Conservation (phyloP, 2,888 invertebrate genomes). For the Lithodes maja region DNA sequence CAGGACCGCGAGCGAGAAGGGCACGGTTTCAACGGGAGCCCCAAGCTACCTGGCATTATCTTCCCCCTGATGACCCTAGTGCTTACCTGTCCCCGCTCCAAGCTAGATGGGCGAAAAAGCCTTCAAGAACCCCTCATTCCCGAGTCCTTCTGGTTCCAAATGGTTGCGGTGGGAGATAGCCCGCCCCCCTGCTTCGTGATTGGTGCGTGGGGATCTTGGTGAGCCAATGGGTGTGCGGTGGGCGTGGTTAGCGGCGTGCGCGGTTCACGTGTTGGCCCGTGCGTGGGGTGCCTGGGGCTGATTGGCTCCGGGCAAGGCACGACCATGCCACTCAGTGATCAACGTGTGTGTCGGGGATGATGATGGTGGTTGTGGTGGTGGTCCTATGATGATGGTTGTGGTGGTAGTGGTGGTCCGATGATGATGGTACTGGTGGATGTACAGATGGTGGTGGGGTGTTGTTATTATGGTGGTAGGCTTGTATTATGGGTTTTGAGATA, state of each 20-base stretch:
- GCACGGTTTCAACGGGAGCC: conserved; percentile 4
- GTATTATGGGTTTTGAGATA: too few relatives aligned
- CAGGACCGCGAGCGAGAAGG: conserved; percentile 45
- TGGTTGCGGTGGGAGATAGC: neutral
- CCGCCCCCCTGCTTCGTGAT: conserved; percentile 29
- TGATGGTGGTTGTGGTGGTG: neutral
- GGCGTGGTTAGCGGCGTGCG: conserved; percentile 52
- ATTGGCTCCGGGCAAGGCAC: conserved; percentile 61
- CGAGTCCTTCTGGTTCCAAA: conserved; percentile 17
- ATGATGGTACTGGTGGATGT: too few relatives aligned
- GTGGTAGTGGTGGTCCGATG: too few relatives aligned
- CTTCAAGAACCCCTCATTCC: neutral
- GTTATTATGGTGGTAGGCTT: too few relatives aligned
- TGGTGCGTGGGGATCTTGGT: neutral
- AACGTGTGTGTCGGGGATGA: conserved; percentile 52
- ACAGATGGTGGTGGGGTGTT: too few relatives aligned
- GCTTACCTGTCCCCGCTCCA: conserved; percentile 32
- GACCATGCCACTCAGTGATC: conserved; percentile 54
- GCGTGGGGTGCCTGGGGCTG: conserved; percentile 56
- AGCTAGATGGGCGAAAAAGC: conserved; percentile 29
- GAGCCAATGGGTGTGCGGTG: conserved; percentile 23
- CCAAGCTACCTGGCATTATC: conserved; percentile 23
- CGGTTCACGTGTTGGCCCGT: conserved; percentile 64
- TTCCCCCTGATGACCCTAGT: conserved; percentile 40
- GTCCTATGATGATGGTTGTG: too few relatives aligned